Conservation (phyloP, 2,113 vertebrate species). For the Cynoglossus semilaevis region DNA sequence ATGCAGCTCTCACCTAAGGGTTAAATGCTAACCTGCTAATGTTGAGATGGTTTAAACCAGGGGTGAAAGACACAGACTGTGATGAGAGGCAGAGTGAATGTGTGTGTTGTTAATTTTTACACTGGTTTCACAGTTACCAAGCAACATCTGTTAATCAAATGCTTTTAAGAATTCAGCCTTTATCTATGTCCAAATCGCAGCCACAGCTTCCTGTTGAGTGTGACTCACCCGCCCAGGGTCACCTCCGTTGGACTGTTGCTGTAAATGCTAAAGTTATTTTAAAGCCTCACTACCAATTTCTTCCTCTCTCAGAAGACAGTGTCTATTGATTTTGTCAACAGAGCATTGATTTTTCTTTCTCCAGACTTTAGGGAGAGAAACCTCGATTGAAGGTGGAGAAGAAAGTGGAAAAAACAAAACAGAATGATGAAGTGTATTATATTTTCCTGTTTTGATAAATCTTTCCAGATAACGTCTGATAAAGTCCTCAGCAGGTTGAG, state of each 20-base stretch:
- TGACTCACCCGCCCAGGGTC: conserved; percentile 35
- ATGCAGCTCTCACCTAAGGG: too few relatives aligned
- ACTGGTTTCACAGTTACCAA: too few relatives aligned
- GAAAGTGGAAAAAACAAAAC: conserved; percentile 26
- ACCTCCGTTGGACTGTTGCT: conserved; percentile 50
- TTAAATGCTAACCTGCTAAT: too few relatives aligned
- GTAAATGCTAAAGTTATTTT: conserved; percentile 65
- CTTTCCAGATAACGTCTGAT: conserved; percentile 40
- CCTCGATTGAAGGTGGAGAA: conserved; percentile 35
- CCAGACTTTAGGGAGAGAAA: conserved; percentile 31
- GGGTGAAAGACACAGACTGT: too few relatives aligned
- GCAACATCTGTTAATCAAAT: too few relatives aligned
- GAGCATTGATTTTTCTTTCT: conserved; percentile 66
- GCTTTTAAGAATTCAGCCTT: too few relatives aligned
- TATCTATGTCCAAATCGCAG: neutral
- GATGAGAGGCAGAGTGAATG: too few relatives aligned
- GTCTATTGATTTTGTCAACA: conserved; percentile 78
- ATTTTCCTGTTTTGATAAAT: conserved; percentile 50
- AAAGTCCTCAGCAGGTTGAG: conserved; percentile 42
- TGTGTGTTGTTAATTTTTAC: too few relatives aligned
- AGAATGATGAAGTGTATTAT: conserved; percentile 34
- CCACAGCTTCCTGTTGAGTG: conserved; percentile 3
- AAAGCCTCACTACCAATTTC: conserved; percentile 69
- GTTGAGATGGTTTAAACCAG: too few relatives aligned
- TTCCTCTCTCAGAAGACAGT: conserved; percentile 68